phyloP scores from a whole-genome alignment of 2,797 vertebrate genomes.

The Microctenopoma lineatum region DNA sequence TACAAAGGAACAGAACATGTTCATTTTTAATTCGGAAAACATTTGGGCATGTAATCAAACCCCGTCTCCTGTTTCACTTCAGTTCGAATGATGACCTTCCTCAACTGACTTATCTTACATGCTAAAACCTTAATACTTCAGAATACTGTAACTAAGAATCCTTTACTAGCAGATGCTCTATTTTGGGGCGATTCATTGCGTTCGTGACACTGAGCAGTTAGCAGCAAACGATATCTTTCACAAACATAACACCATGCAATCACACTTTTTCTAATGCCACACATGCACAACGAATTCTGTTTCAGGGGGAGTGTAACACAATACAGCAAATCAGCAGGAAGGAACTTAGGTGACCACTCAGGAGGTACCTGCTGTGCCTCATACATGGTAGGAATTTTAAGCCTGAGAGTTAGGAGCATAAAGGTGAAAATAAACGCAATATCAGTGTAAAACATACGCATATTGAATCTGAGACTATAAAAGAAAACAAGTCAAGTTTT shows the following conservation, averaged over 20 bases:
- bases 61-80: too few species aligned
- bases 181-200: conserved; percentile 13
- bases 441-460: not conserved
- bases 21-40: too few species aligned
- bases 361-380: conserved; percentile 69
- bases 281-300: conserved; percentile 33
- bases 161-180: not conserved
- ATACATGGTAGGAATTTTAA: conserved; percentile 76
- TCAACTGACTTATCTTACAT: too few species aligned
- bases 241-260: conserved; percentile 9
- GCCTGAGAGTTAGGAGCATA: conserved; percentile 46
- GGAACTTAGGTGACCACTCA: conserved; percentile 64
- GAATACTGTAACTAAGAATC: too few species aligned
- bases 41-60: too few species aligned
- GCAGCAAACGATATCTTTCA: conserved; percentile 10
- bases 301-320: conserved; percentile 43
- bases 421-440: conserved; percentile 45
- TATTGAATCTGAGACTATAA: not conserved
- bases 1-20: too few species aligned
- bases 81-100: too few species aligned
- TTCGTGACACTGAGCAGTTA: conserved; percentile 16
- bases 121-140: too few species aligned
- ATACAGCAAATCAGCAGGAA: conserved; percentile 69
- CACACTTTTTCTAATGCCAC: conserved; percentile 39
- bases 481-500: conserved; percentile 2